These are phyloP conservation scores for Odobenus rosmarus DNA, from an alignment of 2,113 vertebrate genomes.

Conservation along the genomic window DNA sequence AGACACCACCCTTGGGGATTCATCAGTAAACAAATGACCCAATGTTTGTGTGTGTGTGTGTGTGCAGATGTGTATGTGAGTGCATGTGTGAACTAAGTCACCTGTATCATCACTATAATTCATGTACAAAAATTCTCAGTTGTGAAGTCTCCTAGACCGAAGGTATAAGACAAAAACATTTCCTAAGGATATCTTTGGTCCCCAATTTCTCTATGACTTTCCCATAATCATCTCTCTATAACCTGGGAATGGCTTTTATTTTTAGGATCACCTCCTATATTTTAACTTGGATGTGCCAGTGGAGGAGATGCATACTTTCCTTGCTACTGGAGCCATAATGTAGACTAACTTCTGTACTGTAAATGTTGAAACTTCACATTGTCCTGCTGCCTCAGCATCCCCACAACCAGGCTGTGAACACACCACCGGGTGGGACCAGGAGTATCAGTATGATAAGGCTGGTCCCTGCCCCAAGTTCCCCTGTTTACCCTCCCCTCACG, in stretches of 20 bases:
- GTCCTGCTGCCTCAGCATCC: not conserved
- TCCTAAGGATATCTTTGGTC: not conserved
- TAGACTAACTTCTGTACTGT: no score
- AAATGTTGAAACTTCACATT: not conserved
- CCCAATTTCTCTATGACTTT: not conserved
- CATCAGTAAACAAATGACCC: not conserved
- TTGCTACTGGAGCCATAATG: not conserved
- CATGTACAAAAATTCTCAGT: not conserved
- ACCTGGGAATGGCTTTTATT: not conserved
- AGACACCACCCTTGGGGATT: not conserved
- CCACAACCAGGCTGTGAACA: not conserved
- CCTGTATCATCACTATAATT: not conserved
- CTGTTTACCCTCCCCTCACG: not conserved
- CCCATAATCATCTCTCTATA: not conserved
- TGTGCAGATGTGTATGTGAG: not conserved
- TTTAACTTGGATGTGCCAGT: not conserved
- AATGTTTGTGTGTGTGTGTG: not conserved
- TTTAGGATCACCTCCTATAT: not conserved
- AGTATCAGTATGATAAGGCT: not conserved
- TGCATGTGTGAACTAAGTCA: not conserved
- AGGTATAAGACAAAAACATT: not conserved
- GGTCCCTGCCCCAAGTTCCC: not conserved
- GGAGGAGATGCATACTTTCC: not conserved
- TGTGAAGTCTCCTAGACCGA: not conserved
- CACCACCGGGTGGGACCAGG: not conserved